Evolutionary conservation across 2,888 invertebrate species (phyloP), one percentile per base, ranked within the genome.

Genomic region (Tenthredo notha): DNA sequence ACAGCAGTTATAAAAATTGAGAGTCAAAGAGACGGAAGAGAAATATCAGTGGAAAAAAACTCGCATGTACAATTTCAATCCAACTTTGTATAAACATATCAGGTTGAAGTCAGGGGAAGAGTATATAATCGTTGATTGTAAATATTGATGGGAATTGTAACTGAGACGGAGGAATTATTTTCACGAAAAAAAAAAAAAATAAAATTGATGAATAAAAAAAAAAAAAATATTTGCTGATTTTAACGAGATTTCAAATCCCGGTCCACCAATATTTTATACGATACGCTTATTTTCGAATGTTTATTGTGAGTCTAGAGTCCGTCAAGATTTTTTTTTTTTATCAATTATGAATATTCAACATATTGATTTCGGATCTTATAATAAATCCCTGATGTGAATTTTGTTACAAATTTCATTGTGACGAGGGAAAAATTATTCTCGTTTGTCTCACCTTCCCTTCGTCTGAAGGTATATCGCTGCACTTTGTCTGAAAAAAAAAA

Each of bases 81-180:
- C 37, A 37, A 61, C 25, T 2, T 12, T 10, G 61, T 12, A 47
- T 47, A 47, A 47, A 47, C 47, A 15, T 25, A 61, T 61, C 25
- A n/a, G n/a, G n/a, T n/a, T 12, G 61, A 25, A 61, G 10, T 12
- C 25, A 61, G 61, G 25, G 4, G 12, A 61, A 25, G 61, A 61
- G 21, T 61, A 25, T 37, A 70, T 33, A 4, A 70, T 18, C 37
- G 40, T 70, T 15, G n/a, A 37, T 40, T 40, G n/a, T 70, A n/a
- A 70, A 70, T 40, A 70, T 70, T 70, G 70, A 70, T 70, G 37
- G 70, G 37, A n/a, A 37, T n/a, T 70, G 70, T 70, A 29, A 37
- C 9, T 37, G 33, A n/a, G 37, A 18, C 67, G 12, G 12, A 61
- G 25, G 10, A 61, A 61, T 21, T 61, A 61, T 25, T 61, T 61